A percentile compares a stretch with the other conserved stretches of the same genome.
Evolutionary conservation across 92 coral and sea anemone species (phyloP).

Genomic region (Metridium senile): DNA sequence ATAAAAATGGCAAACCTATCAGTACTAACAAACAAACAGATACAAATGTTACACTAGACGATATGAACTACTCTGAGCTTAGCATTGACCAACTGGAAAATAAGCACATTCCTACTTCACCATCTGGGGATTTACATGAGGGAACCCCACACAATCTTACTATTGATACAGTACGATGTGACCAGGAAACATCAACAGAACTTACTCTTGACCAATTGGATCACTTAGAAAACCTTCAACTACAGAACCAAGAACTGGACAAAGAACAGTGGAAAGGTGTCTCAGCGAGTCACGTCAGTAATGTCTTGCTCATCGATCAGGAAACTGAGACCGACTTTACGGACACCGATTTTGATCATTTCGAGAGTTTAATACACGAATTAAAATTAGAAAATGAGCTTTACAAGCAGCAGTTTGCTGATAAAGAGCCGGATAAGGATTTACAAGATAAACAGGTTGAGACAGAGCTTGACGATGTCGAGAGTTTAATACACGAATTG

Average conservation of each 20-base stretch:
- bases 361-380: not conserved
- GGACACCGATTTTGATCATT: not conserved
- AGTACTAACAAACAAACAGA: conserved; percentile 43
- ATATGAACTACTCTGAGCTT: conserved; percentile 45
- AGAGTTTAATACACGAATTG: not conserved
- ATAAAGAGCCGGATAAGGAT: not conserved
- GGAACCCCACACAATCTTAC: not conserved
- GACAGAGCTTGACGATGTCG: conserved; percentile 29
- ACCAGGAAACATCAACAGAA: conserved; percentile 38
- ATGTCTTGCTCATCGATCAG: not conserved
- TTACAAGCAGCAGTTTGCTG: not conserved
- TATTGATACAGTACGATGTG: not conserved
- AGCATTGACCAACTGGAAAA: conserved; percentile 17
- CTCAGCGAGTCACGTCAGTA: no score
- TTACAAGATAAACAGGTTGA: not conserved
- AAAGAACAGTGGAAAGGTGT: no score
- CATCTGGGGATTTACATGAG: not conserved
- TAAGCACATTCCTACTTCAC: not conserved
- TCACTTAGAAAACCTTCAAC: no score
- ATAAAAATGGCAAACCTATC: conserved; percentile 21
- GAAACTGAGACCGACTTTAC: not conserved
- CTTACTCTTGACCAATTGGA: not conserved
- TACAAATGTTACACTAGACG: conserved; percentile 60
- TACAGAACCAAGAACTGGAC: no score
- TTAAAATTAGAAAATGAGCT: not conserved